Evolutionary conservation across 2,888 invertebrate genomes (phyloP).

Genomic region (Agonopterix heracliana): DNA sequence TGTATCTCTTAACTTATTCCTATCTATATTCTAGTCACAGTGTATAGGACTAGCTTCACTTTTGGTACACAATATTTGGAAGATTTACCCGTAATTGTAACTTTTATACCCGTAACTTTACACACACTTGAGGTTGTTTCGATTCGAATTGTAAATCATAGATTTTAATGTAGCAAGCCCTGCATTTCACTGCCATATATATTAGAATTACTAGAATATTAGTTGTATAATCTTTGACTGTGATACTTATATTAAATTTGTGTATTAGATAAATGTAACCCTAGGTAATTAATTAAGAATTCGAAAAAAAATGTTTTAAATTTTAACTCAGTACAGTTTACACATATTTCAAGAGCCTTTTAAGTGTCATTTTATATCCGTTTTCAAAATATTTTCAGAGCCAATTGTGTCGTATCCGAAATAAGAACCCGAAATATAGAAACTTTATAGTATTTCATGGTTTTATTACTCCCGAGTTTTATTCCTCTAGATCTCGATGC

Average conservation of each 20-base stretch:
- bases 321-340: constrained; percentile 24
- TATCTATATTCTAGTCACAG: constrained; percentile 70
- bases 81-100: constrained; percentile 13
- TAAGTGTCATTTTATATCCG: constrained; percentile 18
- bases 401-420: constrained; percentile 48
- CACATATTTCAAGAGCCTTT: constrained; percentile 27
- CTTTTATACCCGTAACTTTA: constrained; percentile 24
- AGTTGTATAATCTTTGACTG: constrained; percentile 73
- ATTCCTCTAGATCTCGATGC: constrained; percentile 3
- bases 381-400: constrained; percentile 53
- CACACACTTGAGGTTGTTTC: constrained; percentile 39
- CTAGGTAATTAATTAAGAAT: constrained; percentile 30
- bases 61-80: constrained; percentile 27
- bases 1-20: constrained; percentile 63
- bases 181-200: constrained; percentile 69
- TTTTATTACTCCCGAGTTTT: constrained; percentile 34
- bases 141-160: constrained; percentile 35
- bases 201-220: constrained; percentile 56
- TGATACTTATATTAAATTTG: constrained; percentile 74
- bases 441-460: constrained; percentile 38
- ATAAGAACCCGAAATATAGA: constrained; percentile 49
- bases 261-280: constrained; percentile 67
- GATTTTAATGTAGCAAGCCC: constrained; percentile 29
- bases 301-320: constrained; percentile 23
- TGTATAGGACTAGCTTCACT: constrained; percentile 64